phyloP scores from a whole-genome alignment of 1,140 invertebrate genomes.

The Macrobrachium nipponense region DNA sequence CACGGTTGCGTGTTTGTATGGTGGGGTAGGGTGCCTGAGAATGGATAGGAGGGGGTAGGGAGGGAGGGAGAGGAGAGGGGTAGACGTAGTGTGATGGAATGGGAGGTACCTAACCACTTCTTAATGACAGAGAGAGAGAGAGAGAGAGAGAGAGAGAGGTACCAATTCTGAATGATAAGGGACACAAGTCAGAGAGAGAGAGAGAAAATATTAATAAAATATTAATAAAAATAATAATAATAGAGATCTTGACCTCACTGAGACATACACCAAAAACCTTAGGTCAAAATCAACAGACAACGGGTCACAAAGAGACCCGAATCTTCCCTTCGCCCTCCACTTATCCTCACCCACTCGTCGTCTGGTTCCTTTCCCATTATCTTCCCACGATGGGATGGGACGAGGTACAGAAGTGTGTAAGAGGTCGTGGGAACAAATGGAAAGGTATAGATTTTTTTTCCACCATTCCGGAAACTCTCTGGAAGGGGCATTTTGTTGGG shows the following conservation, averaged over 20 bases:
- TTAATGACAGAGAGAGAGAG: background rate
- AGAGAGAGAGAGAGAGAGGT: constrained; percentile 11
- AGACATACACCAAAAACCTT: too few species aligned
- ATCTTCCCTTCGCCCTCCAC: background rate
- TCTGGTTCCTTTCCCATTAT: background rate
- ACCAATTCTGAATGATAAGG: too few species aligned
- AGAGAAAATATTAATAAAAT: background rate
- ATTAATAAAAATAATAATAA: too few species aligned
- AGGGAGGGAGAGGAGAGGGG: background rate
- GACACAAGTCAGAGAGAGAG: constrained; percentile 1
- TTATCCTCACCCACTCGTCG: background rate
- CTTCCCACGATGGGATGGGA: background rate
- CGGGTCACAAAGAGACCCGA: too few species aligned
- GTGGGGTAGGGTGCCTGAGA: background rate
- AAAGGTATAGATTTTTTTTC: too few species aligned
- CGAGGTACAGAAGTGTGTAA: too few species aligned
- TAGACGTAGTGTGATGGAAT: background rate
- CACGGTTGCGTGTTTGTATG: background rate
- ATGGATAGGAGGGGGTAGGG: constrained; percentile 2
- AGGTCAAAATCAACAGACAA: too few species aligned
- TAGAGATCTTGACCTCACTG: too few species aligned
- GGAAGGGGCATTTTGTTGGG: too few species aligned
- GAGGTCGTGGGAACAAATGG: too few species aligned
- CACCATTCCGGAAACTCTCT: too few species aligned
- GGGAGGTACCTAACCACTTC: background rate